phyloP scores from a whole-genome alignment of 2,888 invertebrate species.

The Allolobophora icterica region DNA sequence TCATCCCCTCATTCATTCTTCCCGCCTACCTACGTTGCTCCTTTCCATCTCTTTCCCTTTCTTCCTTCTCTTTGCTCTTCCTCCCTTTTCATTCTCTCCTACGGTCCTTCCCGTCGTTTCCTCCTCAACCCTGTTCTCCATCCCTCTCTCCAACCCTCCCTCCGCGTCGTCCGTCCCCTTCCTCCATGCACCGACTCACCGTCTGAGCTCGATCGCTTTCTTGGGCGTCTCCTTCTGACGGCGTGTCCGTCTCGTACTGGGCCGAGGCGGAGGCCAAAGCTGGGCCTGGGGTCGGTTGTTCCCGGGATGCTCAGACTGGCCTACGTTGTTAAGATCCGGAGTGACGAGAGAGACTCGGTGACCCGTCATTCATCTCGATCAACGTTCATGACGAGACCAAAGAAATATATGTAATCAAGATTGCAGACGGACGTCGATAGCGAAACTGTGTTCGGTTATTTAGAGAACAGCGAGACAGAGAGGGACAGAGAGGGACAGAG shows the following conservation, averaged over 20 bases:
- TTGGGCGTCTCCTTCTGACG: neutral
- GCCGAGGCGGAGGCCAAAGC: neutral
- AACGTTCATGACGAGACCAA: neutral
- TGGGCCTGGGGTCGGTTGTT: neutral
- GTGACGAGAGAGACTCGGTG: neutral
- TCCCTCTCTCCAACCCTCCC: too few relatives aligned
- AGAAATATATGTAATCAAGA: conserved; percentile 17
- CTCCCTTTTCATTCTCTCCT: too few relatives aligned
- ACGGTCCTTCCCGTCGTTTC: too few relatives aligned
- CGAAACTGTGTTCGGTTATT: neutral
- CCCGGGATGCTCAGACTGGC: neutral
- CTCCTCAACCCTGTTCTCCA: too few relatives aligned
- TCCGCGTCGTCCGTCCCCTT: neutral
- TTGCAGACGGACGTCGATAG: conserved; percentile 1
- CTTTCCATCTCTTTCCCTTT: too few relatives aligned
- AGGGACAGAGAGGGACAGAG: neutral
- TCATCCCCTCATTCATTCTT: neutral
- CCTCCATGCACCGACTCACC: neutral
- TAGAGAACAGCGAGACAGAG: neutral
- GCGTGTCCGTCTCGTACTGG: neutral
- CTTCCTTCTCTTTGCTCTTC: too few relatives aligned
- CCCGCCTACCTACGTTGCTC: too few relatives aligned
- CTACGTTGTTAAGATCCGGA: neutral
- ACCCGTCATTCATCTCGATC: neutral
- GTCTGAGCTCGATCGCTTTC: neutral